Base-by-base conservation (phyloP, 92 coral and sea anemone species). In the Pocillopora grandis region DNA sequence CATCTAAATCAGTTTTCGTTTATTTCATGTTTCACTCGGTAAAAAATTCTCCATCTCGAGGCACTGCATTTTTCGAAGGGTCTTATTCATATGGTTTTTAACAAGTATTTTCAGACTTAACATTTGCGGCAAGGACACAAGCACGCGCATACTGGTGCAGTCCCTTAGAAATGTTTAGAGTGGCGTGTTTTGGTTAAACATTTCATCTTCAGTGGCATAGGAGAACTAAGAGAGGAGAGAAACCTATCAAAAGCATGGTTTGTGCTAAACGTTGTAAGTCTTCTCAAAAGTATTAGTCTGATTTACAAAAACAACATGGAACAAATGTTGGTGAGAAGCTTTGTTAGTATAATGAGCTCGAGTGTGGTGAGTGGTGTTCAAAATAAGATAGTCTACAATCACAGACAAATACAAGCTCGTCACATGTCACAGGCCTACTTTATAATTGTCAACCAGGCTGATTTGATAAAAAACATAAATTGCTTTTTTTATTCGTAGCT, bases 161-260 rank as follows among this genome's bases (percentile, higher is more conserved):
- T 17, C 9, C 55, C 73, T 69, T 69, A 69, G 2, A 69, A 69
- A 69, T 69, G 73, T 36, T 14, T 52, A 69, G 73, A 33, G n/a
- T 69, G 73, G 14, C 31, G 73, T 13, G 55, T 69, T 69, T 69
- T 35, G 73, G 10, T 36, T 52, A 15, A 5, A 8, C 36, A 3
- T 12, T 52, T 0, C 36, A 69, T 69, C 73, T 33, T 31, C 73
- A 35, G 10, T 52, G 73, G 11, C 73, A 69, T 35, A 69, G 36
- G 36, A 69, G 73, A 69, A 69, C 73, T 14, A 55, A 69, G 19
- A 69, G n/a, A 31, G 73, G 73, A 0, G 73, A 69, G n/a, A 69
- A 14, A 52, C 73, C 73, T 52, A 31, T 31, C 36, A 42, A 15
- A 12, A 31, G 73, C 36, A 69, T 12, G 16, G 15, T 14, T 10